These are phyloP conservation scores for Ctenoplectra terminalis DNA, from an alignment of 1,140 invertebrate genomes.

Conservation along the genomic window DNA sequence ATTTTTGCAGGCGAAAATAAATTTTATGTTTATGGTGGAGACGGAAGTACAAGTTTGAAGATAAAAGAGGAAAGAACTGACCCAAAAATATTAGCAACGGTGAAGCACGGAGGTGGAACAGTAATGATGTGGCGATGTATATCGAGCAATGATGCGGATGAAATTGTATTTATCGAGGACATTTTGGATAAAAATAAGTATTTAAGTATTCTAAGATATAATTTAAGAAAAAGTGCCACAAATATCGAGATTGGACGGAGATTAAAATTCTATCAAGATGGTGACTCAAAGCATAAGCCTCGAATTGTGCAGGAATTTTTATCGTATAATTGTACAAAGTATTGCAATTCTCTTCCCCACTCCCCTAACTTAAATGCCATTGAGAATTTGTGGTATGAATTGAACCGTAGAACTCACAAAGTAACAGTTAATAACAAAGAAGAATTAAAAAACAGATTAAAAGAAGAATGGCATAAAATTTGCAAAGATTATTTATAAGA, in stretches of 20 bases:
- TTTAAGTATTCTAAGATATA: not conserved
- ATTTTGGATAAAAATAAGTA: not conserved
- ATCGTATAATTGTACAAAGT: not conserved
- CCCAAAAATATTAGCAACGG: too few relatives aligned
- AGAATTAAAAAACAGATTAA: too few relatives aligned
- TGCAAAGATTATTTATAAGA: too few relatives aligned
- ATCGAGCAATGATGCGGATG: not conserved
- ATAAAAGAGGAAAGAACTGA: too few relatives aligned
- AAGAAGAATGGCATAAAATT: too few relatives aligned
- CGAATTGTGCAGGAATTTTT: not conserved
- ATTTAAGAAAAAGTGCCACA: not conserved
- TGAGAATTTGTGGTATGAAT: not conserved
- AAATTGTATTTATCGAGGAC: not conserved
- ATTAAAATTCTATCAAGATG: not conserved
- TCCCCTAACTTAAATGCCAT: not conserved
- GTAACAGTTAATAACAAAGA: too few relatives aligned
- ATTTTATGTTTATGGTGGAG: too few relatives aligned
- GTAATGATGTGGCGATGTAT: rapidly evolving
- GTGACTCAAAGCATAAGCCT: not conserved
- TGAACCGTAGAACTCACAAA: too few relatives aligned
- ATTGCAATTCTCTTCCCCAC: rapidly evolving
- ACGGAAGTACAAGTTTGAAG: too few relatives aligned
- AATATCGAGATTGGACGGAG: too few relatives aligned
- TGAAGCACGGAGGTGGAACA: too few relatives aligned
- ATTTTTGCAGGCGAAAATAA: too few relatives aligned